phyloP scores from a whole-genome alignment of 2,888 invertebrate genomes.

The Osmoderma eremita region DNA sequence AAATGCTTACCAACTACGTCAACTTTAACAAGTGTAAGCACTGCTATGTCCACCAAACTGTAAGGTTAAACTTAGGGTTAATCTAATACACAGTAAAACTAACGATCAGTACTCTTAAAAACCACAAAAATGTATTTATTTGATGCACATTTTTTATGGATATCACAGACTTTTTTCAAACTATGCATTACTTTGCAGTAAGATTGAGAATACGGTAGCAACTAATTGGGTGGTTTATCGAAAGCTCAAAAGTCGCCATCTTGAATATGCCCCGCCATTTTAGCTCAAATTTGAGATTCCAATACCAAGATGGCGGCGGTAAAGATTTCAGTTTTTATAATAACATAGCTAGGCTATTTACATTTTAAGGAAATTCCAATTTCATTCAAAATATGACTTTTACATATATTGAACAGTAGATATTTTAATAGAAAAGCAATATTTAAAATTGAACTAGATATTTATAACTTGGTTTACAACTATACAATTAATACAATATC shows the following conservation, averaged over 20 bases:
- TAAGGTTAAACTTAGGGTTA: conserved; percentile 28
- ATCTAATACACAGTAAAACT: conserved; percentile 11
- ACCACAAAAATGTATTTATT: conserved; percentile 1
- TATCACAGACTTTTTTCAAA: conserved; percentile 4
- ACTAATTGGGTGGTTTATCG: conserved; percentile 1
- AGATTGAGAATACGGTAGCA: neutral
- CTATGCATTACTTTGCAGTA: neutral
- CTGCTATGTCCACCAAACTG: neutral
- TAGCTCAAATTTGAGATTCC: conserved; percentile 33
- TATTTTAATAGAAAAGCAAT: no score
- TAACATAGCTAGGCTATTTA: no score
- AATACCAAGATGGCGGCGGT: conserved; percentile 37
- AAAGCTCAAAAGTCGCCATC: conserved; percentile 39
- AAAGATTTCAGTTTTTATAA: conserved; percentile 10
- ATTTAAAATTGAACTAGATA: no score
- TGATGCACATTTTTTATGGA: neutral
- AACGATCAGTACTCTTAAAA: conserved; percentile 11
- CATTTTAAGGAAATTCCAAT: no score
- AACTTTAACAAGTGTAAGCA: conserved; percentile 13
- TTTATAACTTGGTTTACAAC: no score
- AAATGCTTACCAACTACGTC: conserved; percentile 14
- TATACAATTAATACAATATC: no score
- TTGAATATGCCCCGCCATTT: conserved; percentile 41
- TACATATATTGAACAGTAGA: no score
- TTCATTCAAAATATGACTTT: no score